Evolutionary conservation across 2,888 invertebrate genomes (phyloP).

Genomic region (Ctena decussata): DNA sequence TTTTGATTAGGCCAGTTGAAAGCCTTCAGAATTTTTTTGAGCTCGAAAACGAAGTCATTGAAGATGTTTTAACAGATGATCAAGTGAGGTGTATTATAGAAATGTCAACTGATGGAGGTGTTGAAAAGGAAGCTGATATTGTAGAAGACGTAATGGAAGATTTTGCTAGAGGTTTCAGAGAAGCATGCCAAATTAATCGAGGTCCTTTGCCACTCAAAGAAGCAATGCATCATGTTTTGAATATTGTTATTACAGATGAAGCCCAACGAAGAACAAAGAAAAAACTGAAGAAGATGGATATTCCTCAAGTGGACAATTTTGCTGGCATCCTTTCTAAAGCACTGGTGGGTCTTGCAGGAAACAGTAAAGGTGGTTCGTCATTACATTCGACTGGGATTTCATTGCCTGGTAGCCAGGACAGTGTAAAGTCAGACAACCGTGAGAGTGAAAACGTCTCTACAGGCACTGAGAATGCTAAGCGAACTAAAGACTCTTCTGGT

Average conservation of each 20-base stretch:
- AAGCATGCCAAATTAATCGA: conserved; percentile 21
- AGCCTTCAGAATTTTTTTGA: conserved; percentile 32
- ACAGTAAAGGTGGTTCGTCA: too few relatives aligned
- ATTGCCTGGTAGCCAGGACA: too few relatives aligned
- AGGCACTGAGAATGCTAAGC: too few relatives aligned
- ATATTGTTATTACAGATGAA: background rate
- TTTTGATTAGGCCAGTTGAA: conserved; percentile 21
- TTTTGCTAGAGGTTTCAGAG: conserved; percentile 40
- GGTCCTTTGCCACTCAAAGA: conserved; percentile 23
- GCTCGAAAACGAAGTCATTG: conserved; percentile 23
- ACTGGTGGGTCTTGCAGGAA: background rate
- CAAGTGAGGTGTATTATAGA: conserved; percentile 25
- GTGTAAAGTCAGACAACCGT: too few relatives aligned
- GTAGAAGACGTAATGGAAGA: conserved; percentile 43
- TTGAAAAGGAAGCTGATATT: conserved; percentile 15
- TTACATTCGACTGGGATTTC: too few relatives aligned
- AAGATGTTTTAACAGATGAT: conserved; percentile 12
- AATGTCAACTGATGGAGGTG: conserved; percentile 38
- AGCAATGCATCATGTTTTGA: conserved; percentile 15
- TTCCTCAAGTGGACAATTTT: background rate
- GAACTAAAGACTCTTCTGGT: too few relatives aligned
- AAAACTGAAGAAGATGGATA: background rate
- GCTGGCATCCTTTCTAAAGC: background rate
- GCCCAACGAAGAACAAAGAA: background rate
- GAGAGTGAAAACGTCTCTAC: too few relatives aligned